These are phyloP conservation scores for Drosophila subobscura DNA, from an alignment of 1,140 invertebrate genomes.

Conservation along the genomic window DNA sequence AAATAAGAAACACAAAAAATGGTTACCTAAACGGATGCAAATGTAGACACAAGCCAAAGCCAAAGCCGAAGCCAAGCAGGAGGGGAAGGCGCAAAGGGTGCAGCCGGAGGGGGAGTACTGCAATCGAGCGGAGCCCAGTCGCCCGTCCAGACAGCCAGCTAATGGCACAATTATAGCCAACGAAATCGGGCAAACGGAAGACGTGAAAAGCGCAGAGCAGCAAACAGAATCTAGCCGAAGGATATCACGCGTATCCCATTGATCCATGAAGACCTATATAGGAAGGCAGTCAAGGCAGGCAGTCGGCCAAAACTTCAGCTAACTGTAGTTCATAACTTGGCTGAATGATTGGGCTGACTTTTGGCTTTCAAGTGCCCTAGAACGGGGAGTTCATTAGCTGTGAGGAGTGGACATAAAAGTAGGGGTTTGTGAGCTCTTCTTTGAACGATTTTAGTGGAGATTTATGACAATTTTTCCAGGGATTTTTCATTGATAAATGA, in stretches of 20 bases:
- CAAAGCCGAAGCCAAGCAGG: not conserved
- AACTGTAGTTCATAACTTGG: slow-evolving; percentile 80
- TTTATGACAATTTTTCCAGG: too few relatives aligned
- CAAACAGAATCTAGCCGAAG: slow-evolving; percentile 79
- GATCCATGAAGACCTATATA: slow-evolving; percentile 82
- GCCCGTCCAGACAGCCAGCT: slow-evolving; percentile 38
- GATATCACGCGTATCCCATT: slow-evolving; percentile 83
- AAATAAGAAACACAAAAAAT: slow-evolving; percentile 17
- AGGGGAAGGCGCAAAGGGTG: not conserved
- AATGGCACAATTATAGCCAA: slow-evolving; percentile 79
- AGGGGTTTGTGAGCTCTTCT: too few relatives aligned
- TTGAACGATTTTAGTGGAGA: too few relatives aligned
- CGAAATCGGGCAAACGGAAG: slow-evolving; percentile 76
- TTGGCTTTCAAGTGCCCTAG: slow-evolving; percentile 29
- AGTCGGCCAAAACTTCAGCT: slow-evolving; percentile 42
- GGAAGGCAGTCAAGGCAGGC: slow-evolving; percentile 26
- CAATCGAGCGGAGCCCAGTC: slow-evolving; percentile 22
- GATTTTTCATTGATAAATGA: too few relatives aligned
- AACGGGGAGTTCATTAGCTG: not conserved
- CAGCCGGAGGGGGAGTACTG: not conserved
- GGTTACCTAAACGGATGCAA: slow-evolving; percentile 70
- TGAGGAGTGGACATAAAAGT: too few relatives aligned
- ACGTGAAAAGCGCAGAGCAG: slow-evolving; percentile 68
- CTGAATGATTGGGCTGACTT: slow-evolving; percentile 73
- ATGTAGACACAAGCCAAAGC: slow-evolving; percentile 74